Percentiles rank a stretch among this genome's conserved stretches.
Evolutionary conservation across 1,140 invertebrate species (phyloP).

Genomic region (Heliconius hermathena): DNA sequence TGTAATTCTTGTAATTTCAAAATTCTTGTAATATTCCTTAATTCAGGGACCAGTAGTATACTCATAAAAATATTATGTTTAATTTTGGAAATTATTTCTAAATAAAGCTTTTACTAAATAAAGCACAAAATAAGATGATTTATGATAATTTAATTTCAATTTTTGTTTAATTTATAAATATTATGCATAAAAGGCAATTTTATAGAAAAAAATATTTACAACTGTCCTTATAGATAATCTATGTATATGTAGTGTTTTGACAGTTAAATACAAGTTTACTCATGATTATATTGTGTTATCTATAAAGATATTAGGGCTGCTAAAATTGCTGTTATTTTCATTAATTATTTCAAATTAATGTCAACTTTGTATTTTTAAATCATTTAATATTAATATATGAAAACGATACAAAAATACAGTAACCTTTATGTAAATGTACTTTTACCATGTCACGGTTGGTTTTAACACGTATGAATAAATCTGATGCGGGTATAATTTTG

Average conservation of each 20-base stretch:
- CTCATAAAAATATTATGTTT: neutral
- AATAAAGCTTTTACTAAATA: neutral
- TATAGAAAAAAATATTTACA: neutral
- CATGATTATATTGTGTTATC: neutral
- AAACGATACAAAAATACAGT: no score
- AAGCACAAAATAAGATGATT: neutral
- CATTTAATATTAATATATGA: neutral
- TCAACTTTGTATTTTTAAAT: neutral
- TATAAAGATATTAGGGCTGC: slow-evolving; percentile 2
- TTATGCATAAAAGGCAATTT: neutral
- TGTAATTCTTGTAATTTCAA: neutral
- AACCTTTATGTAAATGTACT: no score
- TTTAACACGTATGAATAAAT: no score
- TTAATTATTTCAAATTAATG: no score
- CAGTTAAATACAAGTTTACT: neutral
- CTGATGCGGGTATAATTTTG: no score
- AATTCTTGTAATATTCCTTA: neutral
- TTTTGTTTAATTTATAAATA: neutral
- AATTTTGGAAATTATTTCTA: neutral
- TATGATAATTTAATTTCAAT: neutral
- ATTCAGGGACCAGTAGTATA: neutral
- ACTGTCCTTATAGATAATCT: neutral
- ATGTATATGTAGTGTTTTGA: neutral
- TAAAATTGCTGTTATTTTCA: neutral
- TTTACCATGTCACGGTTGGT: no score